These are phyloP conservation scores for Siderastrea siderea DNA, from an alignment of 92 coral and sea anemone species.

Conservation along the genomic window DNA sequence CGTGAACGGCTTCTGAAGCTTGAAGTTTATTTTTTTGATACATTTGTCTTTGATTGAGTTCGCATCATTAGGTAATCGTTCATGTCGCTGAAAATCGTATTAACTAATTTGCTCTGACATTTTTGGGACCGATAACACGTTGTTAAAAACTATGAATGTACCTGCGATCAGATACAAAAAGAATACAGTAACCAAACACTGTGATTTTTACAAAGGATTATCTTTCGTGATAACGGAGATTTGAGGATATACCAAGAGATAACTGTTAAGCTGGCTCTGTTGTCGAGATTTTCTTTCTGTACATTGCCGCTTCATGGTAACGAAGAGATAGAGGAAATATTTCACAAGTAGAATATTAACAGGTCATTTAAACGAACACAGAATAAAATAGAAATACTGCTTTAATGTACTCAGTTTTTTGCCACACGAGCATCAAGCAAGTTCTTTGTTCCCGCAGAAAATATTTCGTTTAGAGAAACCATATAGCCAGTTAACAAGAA, in stretches of 20 bases:
- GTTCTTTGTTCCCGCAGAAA: not conserved
- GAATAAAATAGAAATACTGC: not conserved
- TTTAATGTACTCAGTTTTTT: not conserved
- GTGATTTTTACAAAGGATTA: constrained; percentile 9
- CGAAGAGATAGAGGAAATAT: constrained; percentile 29
- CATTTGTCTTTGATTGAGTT: not conserved
- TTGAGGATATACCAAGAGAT: constrained; percentile 19
- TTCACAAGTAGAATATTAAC: not conserved
- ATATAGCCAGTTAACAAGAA: not conserved
- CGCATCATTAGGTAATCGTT: constrained; percentile 21
- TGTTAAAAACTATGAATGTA: not conserved
- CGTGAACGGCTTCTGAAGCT: not conserved
- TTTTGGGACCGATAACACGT: constrained; percentile 24
- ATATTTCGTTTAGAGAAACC: not conserved
- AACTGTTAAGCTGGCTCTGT: constrained; percentile 22
- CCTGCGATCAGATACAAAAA: constrained; percentile 21
- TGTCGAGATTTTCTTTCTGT: constrained; percentile 31
- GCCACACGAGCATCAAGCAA: no score
- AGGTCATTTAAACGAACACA: constrained; percentile 11
- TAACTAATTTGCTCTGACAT: constrained; percentile 39
- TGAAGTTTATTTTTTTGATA: not conserved
- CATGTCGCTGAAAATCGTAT: constrained; percentile 20
- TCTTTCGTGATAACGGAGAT: constrained; percentile 27
- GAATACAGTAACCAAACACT: constrained; percentile 7
- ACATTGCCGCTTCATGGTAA: constrained; percentile 30